These are phyloP conservation scores for Marcusenius ussheri DNA, from an alignment of 2,113 vertebrate genomes.

Conservation along the genomic window DNA sequence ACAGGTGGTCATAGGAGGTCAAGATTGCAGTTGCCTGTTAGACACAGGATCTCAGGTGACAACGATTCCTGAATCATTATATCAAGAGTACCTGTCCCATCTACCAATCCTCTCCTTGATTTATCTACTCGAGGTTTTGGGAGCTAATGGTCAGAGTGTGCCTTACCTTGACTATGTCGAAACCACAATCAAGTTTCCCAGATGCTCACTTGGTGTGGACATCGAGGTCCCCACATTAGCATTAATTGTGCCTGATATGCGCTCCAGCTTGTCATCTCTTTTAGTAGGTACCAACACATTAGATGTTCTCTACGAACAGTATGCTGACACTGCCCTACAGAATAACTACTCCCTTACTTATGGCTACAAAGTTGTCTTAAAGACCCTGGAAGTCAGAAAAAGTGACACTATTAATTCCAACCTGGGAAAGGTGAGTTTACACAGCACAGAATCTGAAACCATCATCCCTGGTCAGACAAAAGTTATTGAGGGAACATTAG, in stretches of 20 bases:
- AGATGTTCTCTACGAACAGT: background rate
- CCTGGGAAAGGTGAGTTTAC: no score
- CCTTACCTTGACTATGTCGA: constrained; percentile 19
- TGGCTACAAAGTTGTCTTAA: constrained; percentile 2
- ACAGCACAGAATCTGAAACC: no score
- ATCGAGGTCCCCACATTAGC: background rate
- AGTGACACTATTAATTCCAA: background rate
- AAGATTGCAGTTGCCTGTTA: background rate
- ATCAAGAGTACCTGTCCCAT: background rate
- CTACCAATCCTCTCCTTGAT: no score
- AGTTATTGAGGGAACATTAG: no score
- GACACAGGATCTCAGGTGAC: background rate
- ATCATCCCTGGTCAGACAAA: no score
- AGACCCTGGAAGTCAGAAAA: background rate
- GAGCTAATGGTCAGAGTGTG: background rate
- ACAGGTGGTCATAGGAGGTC: constrained; percentile 7
- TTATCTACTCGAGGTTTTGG: no score
- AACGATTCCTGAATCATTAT: background rate
- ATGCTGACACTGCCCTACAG: background rate
- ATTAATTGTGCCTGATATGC: background rate
- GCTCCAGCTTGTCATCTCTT: background rate
- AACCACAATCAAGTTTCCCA: constrained; percentile 4
- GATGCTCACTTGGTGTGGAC: background rate
- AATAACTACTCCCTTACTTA: background rate
- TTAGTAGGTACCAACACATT: background rate